Evolutionary conservation across 1,140 invertebrate genomes (phyloP).

Genomic region (Belonocnema kinseyi): DNA sequence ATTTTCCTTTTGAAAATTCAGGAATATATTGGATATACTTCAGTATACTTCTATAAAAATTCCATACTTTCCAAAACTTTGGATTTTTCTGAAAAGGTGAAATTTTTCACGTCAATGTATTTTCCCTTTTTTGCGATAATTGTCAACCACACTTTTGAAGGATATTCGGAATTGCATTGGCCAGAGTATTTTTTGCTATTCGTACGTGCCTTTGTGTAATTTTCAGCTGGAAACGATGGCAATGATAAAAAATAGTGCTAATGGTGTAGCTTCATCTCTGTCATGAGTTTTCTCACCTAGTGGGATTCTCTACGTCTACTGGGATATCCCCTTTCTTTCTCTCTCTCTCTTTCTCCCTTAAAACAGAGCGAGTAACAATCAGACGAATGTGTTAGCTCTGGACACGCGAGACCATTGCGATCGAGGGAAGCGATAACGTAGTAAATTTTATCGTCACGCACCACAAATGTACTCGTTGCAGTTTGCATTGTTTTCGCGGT

Average conservation of each 20-base stretch:
- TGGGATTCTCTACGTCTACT: slow-evolving; percentile 34
- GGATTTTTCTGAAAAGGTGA: too few species aligned
- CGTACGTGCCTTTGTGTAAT: slow-evolving; percentile 44
- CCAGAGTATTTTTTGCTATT: slow-evolving; percentile 3
- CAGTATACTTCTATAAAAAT: too few species aligned
- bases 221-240: slow-evolving; percentile 45
- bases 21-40: too few species aligned
- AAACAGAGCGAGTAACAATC: slow-evolving; percentile 1
- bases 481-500: slow-evolving; percentile 58
- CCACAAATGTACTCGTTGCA: slow-evolving; percentile 38
- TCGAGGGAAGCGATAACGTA: slow-evolving; percentile 48
- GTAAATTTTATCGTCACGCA: slow-evolving; percentile 61
- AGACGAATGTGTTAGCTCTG: slow-evolving; percentile 2
- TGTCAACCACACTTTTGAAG: too few species aligned
- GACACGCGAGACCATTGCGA: slow-evolving; percentile 36
- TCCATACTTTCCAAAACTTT: too few species aligned
- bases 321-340: slow-evolving; percentile 29
- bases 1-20: too few species aligned
- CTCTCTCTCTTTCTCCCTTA: slow-evolving; percentile 36
- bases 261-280: slow-evolving; percentile 52
- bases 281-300: slow-evolving; percentile 37
- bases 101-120: too few species aligned
- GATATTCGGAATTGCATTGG: slow-evolving; percentile 2
- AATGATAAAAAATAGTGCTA: slow-evolving; percentile 53
- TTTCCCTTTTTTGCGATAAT: too few species aligned